These are phyloP conservation scores for Merluccius polli DNA, from an alignment of 2,797 vertebrate genomes.

Conservation along the genomic window DNA sequence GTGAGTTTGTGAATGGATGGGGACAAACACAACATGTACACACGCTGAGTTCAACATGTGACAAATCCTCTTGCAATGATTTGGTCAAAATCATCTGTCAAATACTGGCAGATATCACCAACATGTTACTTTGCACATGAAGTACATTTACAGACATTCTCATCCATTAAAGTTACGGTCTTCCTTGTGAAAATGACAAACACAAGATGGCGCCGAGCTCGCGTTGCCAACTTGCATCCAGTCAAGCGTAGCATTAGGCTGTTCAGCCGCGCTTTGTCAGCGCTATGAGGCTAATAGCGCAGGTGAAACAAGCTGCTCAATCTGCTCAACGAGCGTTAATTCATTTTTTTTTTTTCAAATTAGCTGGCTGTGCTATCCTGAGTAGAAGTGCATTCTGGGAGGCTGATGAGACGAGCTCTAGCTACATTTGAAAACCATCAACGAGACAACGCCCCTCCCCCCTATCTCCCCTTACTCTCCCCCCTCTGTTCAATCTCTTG, in stretches of 20 bases:
- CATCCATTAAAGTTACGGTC: too few relatives aligned
- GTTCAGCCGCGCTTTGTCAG: not conserved
- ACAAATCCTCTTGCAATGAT: not conserved
- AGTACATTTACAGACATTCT: not conserved
- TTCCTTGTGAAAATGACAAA: too few relatives aligned
- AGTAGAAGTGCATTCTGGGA: constrained; percentile 43
- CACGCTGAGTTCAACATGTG: not conserved
- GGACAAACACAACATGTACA: not conserved
- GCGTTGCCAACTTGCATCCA: too few relatives aligned
- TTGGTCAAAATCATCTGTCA: not conserved
- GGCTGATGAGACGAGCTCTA: constrained; percentile 37
- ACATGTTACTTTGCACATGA: not conserved
- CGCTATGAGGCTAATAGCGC: not conserved
- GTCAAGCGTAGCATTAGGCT: too few relatives aligned
- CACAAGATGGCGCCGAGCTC: too few relatives aligned
- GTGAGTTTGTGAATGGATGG: not conserved
- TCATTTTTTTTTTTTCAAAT: not conserved
- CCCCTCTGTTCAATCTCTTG: constrained; percentile 27
- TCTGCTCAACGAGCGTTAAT: constrained; percentile 25
- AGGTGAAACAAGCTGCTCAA: constrained; percentile 25
- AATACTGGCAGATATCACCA: not conserved
- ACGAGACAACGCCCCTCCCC: constrained; percentile 25
- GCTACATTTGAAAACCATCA: constrained; percentile 46
- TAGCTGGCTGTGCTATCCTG: constrained; percentile 34
- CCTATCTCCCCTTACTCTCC: not conserved